phyloP scores from a whole-genome alignment of 2,888 invertebrate species.

The Ennomos fuscantarius region DNA sequence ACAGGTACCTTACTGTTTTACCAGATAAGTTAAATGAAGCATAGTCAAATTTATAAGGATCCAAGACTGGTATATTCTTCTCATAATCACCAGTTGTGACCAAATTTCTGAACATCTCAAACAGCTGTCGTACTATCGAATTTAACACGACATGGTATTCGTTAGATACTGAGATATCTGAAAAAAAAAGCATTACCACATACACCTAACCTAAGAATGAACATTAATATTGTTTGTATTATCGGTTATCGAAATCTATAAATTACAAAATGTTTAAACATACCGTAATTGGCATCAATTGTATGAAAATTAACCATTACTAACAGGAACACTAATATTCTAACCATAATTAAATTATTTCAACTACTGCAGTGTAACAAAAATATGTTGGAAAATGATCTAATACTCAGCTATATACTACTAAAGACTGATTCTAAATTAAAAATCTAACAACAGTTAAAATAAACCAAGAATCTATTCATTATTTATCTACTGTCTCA shows the following conservation, averaged over 20 bases:
- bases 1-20: constrained; percentile 3
- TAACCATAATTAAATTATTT: not conserved
- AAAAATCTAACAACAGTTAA: no score
- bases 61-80: constrained; percentile 43
- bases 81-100: constrained; percentile 43
- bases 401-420: no score
- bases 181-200: not conserved
- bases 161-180: not conserved
- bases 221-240: no score
- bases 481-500: no score
- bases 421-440: no score
- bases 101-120: constrained; percentile 45
- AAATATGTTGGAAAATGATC: no score
- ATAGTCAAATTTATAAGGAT: constrained; percentile 13
- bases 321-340: not conserved
- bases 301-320: not conserved
- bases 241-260: no score
- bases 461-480: no score
- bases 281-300: constrained; percentile 1
- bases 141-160: constrained; percentile 9
- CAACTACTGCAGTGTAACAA: not conserved
- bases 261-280: no score
- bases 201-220: no score
- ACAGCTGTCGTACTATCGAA: constrained; percentile 43
- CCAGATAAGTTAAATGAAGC: constrained; percentile 1